A percentile compares a stretch with the other conserved stretches of the same genome.
Conservation (phyloP, 2,888 invertebrate genomes). For the Clepsis dumicolana region DNA sequence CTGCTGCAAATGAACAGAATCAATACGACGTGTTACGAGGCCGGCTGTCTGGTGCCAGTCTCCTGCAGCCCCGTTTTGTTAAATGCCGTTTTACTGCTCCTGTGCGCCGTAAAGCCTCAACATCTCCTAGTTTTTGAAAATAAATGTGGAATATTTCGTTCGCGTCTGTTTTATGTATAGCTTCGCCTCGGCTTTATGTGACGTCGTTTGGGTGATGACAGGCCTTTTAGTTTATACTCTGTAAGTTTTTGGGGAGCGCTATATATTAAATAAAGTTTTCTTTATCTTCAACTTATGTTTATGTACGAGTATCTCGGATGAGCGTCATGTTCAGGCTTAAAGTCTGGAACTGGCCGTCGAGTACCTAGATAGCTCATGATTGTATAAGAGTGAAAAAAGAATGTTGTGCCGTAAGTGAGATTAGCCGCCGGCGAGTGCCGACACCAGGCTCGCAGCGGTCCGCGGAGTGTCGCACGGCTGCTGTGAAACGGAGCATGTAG, state of each 20-base stretch:
- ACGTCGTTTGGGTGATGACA: constrained; percentile 64
- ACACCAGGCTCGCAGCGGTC: constrained; percentile 70
- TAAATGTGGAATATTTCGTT: constrained; percentile 68
- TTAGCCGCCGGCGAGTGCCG: constrained; percentile 65
- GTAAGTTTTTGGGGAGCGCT: constrained; percentile 27
- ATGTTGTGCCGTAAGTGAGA: constrained; percentile 54
- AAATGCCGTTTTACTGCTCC: constrained; percentile 67
- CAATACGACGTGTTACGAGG: constrained; percentile 47
- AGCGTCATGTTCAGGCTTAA: not conserved
- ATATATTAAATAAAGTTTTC: constrained; percentile 15
- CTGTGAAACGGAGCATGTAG: constrained; percentile 84
- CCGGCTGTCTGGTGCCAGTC: constrained; percentile 52
- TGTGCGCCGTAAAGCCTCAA: constrained; percentile 65
- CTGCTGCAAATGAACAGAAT: constrained; percentile 55
- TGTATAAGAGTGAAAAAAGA: constrained; percentile 39
- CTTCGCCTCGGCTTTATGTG: constrained; percentile 65
- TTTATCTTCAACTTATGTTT: constrained; percentile 6
- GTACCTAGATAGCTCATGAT: constrained; percentile 39
- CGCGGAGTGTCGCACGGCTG: constrained; percentile 73
- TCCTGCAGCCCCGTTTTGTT: constrained; percentile 62
- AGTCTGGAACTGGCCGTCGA: constrained; percentile 30
- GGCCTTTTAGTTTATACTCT: constrained; percentile 56
- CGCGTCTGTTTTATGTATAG: constrained; percentile 71
- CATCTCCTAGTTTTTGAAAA: constrained; percentile 69
- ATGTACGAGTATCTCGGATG: not conserved